Conservation (phyloP, 2,113 vertebrate genomes). For the Vulpes vulpes region DNA sequence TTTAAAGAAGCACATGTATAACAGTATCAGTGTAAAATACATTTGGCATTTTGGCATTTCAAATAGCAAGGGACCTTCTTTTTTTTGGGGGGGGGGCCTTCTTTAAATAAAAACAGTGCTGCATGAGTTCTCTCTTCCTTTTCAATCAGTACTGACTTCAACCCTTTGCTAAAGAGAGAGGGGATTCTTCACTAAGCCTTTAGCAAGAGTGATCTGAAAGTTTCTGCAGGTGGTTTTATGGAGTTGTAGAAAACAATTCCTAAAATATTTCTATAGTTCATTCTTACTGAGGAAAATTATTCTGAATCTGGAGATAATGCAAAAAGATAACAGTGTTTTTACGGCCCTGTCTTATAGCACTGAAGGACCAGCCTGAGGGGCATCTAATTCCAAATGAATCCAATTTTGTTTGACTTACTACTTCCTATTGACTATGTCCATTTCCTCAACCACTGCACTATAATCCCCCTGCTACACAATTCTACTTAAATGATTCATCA, state of each 20-base stretch:
- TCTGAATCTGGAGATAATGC: not conserved
- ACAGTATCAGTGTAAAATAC: conserved; percentile 22
- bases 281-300: not conserved
- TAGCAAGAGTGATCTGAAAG: not conserved
- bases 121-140: not conserved
- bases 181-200: not conserved
- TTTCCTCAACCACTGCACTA: not conserved
- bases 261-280: not conserved
- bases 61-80: not conserved
- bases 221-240: not conserved
- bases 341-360: not conserved
- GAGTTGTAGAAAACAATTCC: not conserved
- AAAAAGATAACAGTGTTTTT: not conserved
- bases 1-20: conserved; percentile 41
- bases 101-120: not conserved
- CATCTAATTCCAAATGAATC: not conserved
- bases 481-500: not conserved
- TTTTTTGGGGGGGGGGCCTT: not conserved
- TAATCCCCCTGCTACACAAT: not conserved
- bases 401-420: not conserved
- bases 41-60: not conserved
- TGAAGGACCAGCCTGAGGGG: rapidly evolving
- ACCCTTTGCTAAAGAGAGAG: not conserved
- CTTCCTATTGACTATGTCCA: not conserved
- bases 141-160: not conserved